Percentiles rank a stretch among this genome's conserved stretches.
Evolutionary conservation across 2,888 invertebrate species (phyloP).

Genomic region (Aleiodes leptofemur): DNA sequence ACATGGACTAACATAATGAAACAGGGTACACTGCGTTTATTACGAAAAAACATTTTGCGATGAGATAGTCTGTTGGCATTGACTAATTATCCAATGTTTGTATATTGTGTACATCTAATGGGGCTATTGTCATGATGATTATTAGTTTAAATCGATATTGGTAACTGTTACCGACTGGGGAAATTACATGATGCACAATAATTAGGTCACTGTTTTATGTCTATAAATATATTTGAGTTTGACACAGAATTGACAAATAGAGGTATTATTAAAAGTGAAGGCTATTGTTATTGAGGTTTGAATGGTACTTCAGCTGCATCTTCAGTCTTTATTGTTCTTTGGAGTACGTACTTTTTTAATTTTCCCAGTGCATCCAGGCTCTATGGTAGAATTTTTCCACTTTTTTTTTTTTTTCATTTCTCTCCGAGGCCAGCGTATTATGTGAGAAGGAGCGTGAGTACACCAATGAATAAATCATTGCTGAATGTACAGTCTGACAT

Average conservation of each 20-base stretch:
- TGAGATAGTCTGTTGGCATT: background rate
- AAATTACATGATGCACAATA: slow-evolving; percentile 15
- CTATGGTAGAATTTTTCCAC: too few relatives aligned
- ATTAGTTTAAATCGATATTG: slow-evolving; percentile 26
- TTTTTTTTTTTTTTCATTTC: too few relatives aligned
- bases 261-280: too few relatives aligned
- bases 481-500: slow-evolving; percentile 12
- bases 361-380: too few relatives aligned
- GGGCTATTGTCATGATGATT: slow-evolving; percentile 17
- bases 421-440: background rate
- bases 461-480: slow-evolving; percentile 16
- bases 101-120: background rate
- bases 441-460: slow-evolving; percentile 11
- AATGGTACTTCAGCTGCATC: too few relatives aligned
- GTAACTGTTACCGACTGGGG: slow-evolving; percentile 9
- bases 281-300: too few relatives aligned
- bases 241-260: too few relatives aligned
- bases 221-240: background rate
- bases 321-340: too few relatives aligned
- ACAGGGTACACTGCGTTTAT: too few relatives aligned
- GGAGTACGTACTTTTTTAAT: too few relatives aligned
- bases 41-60: slow-evolving; percentile 8
- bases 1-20: background rate
- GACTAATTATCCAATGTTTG: slow-evolving; percentile 24
- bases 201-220: slow-evolving; percentile 15